These are phyloP conservation scores for Bufotes viridis DNA, from an alignment of 2,797 vertebrate genomes.

Conservation along the genomic window DNA sequence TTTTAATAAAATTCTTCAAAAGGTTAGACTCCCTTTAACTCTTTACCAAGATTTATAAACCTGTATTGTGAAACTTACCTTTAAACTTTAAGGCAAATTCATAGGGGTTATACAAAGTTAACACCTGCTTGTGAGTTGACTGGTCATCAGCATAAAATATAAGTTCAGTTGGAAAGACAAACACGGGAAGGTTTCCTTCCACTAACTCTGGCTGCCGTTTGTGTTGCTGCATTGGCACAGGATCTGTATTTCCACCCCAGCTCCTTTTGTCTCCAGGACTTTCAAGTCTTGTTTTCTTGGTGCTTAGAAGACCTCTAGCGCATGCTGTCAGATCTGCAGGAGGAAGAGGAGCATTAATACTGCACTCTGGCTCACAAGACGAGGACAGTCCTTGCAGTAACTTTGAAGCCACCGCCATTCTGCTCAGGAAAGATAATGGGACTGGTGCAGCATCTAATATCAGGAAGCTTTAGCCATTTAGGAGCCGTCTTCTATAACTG, in stretches of 20 bases:
- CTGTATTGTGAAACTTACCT: constrained; percentile 82
- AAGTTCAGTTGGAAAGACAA: constrained; percentile 98
- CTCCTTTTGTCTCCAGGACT: constrained; percentile 75
- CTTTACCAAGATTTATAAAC: neutral
- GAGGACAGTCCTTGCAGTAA: neutral
- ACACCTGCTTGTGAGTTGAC: constrained; percentile 97
- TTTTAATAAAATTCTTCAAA: too few relatives aligned
- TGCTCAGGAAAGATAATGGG: neutral
- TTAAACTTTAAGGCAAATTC: constrained; percentile 99
- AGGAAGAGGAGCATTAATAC: constrained; percentile 43
- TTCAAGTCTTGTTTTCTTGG: constrained; percentile 75
- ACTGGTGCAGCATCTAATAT: neutral
- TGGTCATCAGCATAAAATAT: constrained; percentile 99
- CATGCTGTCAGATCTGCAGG: constrained; percentile 78
- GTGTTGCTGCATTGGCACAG: constrained; percentile 98
- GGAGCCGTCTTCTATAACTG: neutral
- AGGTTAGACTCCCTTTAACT: neutral
- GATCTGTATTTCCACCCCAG: constrained; percentile 76
- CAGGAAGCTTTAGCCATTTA: neutral
- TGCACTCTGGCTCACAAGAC: constrained; percentile 10
- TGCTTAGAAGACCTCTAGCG: constrained; percentile 77
- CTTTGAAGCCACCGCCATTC: neutral
- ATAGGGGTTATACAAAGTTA: constrained; percentile 99
- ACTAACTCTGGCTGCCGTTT: constrained; percentile 96
- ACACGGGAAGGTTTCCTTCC: constrained; percentile 99